Base-by-base conservation (phyloP, 2,888 invertebrate species). In the Cosmorhoe ocellata region DNA sequence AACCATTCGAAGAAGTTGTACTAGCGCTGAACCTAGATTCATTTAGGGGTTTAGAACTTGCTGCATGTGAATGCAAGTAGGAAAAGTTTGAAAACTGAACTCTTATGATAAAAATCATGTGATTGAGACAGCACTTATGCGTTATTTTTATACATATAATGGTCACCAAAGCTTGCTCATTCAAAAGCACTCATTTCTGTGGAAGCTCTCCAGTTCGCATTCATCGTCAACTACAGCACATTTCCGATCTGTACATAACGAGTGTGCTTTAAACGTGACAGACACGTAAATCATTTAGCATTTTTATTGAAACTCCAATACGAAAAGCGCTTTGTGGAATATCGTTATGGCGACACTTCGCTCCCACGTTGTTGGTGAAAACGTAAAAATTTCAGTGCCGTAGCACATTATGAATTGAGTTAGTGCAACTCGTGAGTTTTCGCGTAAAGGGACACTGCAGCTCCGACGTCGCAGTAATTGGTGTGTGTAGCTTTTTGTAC, bases 401-500 rank as follows among this genome's bases (percentile, higher is more conserved):
- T 66, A 65, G 71, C 69, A 71, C 66, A 75, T 82, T 84, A 84
- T 83, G 81, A 86, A 86, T 85, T 80, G 81, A 81, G 82, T 85
- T 81, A 82, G 77, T 76, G 73, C 70, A 76, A 79, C 78, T 79
- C 74, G 74, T 74, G 74, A 75, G 76, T 71, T 56, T 56, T 66
- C 69, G 67, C 67, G 75, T 71, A 77, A 75, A 77, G 76, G 79
- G 78, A 76, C 74, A 66, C 59, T 62, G 67, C 62, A 58, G 67
- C 63, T 64, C 61, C 64, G 66, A 67, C 71, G 71, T 62, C 66
- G 63, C 65, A 55, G 74, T 86, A 88, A 87, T 87, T 87, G 85
- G 84, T 83, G 80, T 85, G 78, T 86, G 85, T 87, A 81, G 81
- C 79, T 83, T 85, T 85, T 81, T 81, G 79, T 78, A 71, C 72